Evolutionary conservation across 2,113 vertebrate genomes (phyloP).

Genomic region (Orthonyx spaldingii): DNA sequence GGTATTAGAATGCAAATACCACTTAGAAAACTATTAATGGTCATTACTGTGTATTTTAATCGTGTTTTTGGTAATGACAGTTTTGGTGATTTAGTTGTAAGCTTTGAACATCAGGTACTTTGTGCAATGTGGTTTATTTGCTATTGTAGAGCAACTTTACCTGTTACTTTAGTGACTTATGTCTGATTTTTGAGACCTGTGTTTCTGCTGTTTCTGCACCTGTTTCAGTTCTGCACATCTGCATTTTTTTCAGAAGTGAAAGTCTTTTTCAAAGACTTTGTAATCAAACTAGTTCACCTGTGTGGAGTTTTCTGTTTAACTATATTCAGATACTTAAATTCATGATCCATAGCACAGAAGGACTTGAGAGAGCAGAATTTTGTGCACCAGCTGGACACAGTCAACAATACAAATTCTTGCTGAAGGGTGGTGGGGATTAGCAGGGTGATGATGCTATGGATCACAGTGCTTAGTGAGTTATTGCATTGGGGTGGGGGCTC

Average conservation of each 20-base stretch:
- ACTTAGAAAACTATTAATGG: neutral
- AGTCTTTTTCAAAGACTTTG: neutral
- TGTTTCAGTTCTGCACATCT: neutral
- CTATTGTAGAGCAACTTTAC: too few relatives aligned
- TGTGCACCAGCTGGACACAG: neutral
- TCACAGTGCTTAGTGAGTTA: neutral
- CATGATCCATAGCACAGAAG: rapidly evolving
- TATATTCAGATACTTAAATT: neutral
- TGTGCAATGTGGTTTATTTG: neutral
- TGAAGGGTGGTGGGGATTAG: neutral
- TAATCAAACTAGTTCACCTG: neutral
- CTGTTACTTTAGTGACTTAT: neutral
- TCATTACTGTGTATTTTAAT: neutral
- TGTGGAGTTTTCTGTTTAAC: neutral
- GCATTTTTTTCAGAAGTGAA: neutral
- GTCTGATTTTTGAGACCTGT: neutral
- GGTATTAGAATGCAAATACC: neutral
- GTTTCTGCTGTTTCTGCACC: neutral
- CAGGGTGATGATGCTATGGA: neutral
- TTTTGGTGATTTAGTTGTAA: neutral
- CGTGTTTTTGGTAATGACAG: neutral
- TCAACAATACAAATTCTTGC: neutral
- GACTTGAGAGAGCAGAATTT: neutral
- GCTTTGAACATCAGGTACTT: neutral
- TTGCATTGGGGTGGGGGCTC: neutral